Evolutionary conservation across 2,888 invertebrate species (phyloP).

Genomic region (Petrolisthes cinctipes): DNA sequence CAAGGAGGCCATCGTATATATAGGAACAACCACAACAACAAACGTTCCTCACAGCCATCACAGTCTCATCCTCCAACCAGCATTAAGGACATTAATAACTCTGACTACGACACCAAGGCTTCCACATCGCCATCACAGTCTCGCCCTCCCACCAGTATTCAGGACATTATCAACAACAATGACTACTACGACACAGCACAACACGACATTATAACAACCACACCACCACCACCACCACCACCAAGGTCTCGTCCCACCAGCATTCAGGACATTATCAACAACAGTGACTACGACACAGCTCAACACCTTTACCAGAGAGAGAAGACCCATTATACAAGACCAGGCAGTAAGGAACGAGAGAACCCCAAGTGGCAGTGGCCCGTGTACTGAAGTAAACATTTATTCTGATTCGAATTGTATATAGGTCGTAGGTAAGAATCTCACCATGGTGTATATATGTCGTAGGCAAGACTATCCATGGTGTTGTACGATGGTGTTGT

Average conservation of each 20-base stretch:
- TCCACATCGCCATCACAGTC: background rate
- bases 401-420: background rate
- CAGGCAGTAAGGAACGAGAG: background rate
- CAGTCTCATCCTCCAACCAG: too few relatives aligned
- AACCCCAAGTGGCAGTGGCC: background rate
- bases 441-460: too few relatives aligned
- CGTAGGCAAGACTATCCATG: too few relatives aligned
- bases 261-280: background rate
- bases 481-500: too few relatives aligned
- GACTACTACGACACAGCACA: background rate
- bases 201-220: background rate
- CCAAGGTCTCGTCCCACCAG: background rate
- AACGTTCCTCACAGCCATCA: too few relatives aligned
- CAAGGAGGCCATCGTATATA: too few relatives aligned
- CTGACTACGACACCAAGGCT: background rate
- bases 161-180: background rate
- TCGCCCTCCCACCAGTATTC: background rate
- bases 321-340: background rate
- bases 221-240: background rate
- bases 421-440: too few relatives aligned
- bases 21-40: too few relatives aligned
- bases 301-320: background rate
- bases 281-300: background rate
- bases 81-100: too few relatives aligned
- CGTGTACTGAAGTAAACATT: background rate